phyloP scores from a whole-genome alignment of 1,140 invertebrate species.

The Brachionus calyciflorus region DNA sequence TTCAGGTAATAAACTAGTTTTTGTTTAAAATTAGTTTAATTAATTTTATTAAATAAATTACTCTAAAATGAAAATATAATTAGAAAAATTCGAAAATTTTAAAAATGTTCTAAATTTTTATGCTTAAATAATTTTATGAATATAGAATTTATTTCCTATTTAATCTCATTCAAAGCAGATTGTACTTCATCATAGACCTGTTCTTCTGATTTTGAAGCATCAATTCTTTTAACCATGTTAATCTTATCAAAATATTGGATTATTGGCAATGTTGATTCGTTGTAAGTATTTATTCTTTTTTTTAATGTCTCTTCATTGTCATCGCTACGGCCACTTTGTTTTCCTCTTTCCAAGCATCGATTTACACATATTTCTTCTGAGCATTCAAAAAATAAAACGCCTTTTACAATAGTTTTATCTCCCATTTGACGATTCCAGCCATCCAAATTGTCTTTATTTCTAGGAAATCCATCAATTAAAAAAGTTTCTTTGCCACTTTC shows the following conservation, averaged over 20 bases:
- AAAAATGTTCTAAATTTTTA: too few relatives aligned
- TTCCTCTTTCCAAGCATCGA: constrained; percentile 78
- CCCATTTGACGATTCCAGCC: constrained; percentile 86
- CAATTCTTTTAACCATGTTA: constrained; percentile 74
- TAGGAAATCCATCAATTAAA: constrained; percentile 95
- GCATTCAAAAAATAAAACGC: constrained; percentile 91
- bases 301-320: constrained; percentile 87
- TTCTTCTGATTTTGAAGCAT: constrained; percentile 69
- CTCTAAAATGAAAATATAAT: too few relatives aligned
- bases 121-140: neutral
- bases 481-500: constrained; percentile 73
- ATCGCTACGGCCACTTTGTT: constrained; percentile 78
- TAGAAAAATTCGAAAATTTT: too few relatives aligned
- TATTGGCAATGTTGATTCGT: constrained; percentile 86
- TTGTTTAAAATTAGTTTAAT: too few relatives aligned
- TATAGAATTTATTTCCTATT: neutral
- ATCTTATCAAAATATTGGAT: constrained; percentile 76
- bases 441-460: constrained; percentile 91
- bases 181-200: constrained; percentile 63
- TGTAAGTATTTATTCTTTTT: constrained; percentile 85
- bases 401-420: constrained; percentile 77
- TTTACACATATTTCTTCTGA: constrained; percentile 75
- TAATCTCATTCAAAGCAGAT: constrained; percentile 18
- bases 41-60: too few relatives aligned
- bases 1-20: too few relatives aligned